Percentiles rank a stretch among this genome's conserved stretches.
These are phyloP conservation scores for Theonella swinhoei DNA, from an alignment of 37 sponge, comb jelly and placozoan species.

Conservation along the genomic window DNA sequence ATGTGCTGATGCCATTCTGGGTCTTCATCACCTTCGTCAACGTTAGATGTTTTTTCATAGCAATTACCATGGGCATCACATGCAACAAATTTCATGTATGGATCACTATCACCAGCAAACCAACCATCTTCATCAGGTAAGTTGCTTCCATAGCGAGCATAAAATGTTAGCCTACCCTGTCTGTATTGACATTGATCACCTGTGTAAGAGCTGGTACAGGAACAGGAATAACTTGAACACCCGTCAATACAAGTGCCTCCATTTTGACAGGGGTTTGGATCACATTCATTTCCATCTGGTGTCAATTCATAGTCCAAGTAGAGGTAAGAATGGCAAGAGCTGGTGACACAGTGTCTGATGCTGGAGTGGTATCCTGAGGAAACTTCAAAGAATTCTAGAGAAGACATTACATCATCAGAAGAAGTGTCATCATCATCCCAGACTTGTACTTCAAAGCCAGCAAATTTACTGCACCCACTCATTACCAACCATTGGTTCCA, in stretches of 20 bases:
- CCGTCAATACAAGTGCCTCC: background rate
- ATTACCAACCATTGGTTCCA: background rate
- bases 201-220: background rate
- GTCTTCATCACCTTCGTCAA: background rate
- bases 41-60: background rate
- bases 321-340: background rate
- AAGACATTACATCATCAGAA: background rate
- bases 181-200: background rate
- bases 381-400: background rate
- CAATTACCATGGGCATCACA: background rate
- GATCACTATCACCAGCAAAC: background rate
- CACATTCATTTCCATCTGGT: background rate
- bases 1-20: slow-evolving; percentile 9
- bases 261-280: background rate
- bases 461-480: background rate
- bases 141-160: slow-evolving; percentile 10
- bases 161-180: background rate
- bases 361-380: background rate
- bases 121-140: slow-evolving; percentile 8
- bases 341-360: background rate
- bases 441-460: background rate
- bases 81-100: slow-evolving; percentile 5
- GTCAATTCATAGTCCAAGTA: background rate
- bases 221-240: background rate
- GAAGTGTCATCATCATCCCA: background rate